A percentile compares a stretch with the other conserved stretches of the same genome.
Conservation (phyloP, 2,113 vertebrate species). For the Sylvietta virens region DNA sequence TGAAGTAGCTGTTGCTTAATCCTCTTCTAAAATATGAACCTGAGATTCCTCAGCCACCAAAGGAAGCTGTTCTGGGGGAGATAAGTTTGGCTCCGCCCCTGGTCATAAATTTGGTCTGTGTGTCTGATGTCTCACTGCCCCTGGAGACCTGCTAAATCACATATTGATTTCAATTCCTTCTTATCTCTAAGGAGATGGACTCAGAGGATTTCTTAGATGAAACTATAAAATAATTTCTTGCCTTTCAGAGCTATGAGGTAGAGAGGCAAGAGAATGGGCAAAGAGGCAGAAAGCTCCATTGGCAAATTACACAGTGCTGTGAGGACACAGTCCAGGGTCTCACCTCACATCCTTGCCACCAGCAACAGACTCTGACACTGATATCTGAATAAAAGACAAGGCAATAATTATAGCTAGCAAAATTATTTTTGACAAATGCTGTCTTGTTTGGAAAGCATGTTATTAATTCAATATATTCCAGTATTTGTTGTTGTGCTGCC, state of each 20-base stretch:
- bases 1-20: neutral
- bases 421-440: neutral
- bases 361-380: neutral
- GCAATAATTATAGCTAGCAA: neutral
- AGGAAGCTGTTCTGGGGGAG: neutral
- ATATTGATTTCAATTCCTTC: neutral
- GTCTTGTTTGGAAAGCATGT: neutral
- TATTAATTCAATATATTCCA: neutral
- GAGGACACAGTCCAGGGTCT: neutral
- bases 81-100: neutral
- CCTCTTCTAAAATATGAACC: neutral
- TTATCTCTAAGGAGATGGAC: neutral
- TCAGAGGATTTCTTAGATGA: neutral
- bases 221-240: neutral
- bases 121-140: neutral
- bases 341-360: neutral
- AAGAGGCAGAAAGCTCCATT: neutral
- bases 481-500: rapidly evolving
- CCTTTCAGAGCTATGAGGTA: neutral
- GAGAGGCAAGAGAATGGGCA: neutral
- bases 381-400: neutral
- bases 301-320: neutral
- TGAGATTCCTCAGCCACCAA: neutral
- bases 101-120: neutral
- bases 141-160: neutral